Evolutionary conservation across 2,797 vertebrate species (phyloP).

Genomic region (Phrynocephalus forsythii): DNA sequence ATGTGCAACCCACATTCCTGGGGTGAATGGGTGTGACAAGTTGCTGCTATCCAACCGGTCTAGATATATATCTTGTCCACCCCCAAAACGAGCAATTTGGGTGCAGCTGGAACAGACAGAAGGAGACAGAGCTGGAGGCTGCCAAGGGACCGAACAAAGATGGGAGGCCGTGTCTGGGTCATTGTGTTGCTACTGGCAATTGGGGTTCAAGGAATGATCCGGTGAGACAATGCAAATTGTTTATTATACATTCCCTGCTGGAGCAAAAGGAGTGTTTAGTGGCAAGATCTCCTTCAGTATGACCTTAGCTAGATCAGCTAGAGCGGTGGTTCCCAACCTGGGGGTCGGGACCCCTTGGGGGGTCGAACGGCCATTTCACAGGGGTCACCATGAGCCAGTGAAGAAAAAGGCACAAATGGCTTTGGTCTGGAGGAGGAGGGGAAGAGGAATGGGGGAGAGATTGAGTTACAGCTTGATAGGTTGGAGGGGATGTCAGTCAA

Average conservation of each 20-base stretch:
- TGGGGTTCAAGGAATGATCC: conserved; percentile 23
- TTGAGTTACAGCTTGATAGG: too few species aligned
- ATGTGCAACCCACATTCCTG: conserved; percentile 16
- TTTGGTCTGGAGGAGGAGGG: too few species aligned
- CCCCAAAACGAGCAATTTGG: background rate
- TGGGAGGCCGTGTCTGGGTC: conserved; percentile 19
- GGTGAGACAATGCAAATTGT: conserved; percentile 25
- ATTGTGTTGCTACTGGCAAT: conserved; percentile 21
- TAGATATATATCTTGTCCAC: conserved; percentile 10
- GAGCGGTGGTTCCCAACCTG: too few species aligned
- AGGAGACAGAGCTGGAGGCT: background rate
- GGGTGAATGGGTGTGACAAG: conserved; percentile 1
- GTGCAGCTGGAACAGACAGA: background rate
- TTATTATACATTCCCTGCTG: background rate
- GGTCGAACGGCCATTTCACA: too few species aligned
- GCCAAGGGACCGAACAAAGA: conserved; percentile 1
- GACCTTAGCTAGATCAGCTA: too few species aligned
- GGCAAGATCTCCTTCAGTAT: too few species aligned
- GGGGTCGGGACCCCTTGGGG: too few species aligned
- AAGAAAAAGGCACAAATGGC: too few species aligned
- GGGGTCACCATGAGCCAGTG: too few species aligned
- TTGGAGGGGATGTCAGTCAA: too few species aligned
- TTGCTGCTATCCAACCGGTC: background rate
- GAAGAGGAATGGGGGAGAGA: too few species aligned
- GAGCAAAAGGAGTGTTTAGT: background rate